Evolutionary conservation across 2,888 invertebrate genomes (phyloP).

Genomic region (Aleiodes alternator): DNA sequence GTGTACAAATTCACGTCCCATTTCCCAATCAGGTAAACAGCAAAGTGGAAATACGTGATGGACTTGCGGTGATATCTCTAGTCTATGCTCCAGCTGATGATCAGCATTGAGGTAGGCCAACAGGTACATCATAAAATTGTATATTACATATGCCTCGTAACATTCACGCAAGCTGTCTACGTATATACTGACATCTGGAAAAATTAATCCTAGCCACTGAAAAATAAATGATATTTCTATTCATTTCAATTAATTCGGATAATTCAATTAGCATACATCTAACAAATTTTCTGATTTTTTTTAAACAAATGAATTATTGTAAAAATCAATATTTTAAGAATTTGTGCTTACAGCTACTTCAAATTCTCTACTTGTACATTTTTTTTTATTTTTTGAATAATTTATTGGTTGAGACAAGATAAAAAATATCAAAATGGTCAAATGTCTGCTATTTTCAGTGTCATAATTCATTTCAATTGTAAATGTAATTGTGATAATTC

Average conservation of each 20-base stretch:
- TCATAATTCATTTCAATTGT: too few species aligned
- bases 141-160: slow-evolving; percentile 98
- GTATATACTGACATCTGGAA: slow-evolving; percentile 92
- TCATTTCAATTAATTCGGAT: slow-evolving; percentile 5
- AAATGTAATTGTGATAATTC: slow-evolving; percentile 16
- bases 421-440: too few species aligned
- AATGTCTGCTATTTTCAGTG: too few species aligned
- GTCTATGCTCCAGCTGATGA: slow-evolving; percentile 88
- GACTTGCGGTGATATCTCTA: slow-evolving; percentile 89
- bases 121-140: slow-evolving; percentile 97
- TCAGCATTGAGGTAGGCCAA: slow-evolving; percentile 92
- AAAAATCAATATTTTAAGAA: too few species aligned
- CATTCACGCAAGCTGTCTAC: slow-evolving; percentile 95
- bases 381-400: too few species aligned
- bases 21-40: slow-evolving; percentile 93
- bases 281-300: too few species aligned
- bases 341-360: too few species aligned
- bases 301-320: too few species aligned
- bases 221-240: slow-evolving; percentile 40
- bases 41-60: slow-evolving; percentile 94
- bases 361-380: too few species aligned
- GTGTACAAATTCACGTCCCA: slow-evolving; percentile 95
- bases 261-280: too few species aligned
- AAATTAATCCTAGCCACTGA: slow-evolving; percentile 92
- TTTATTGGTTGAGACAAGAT: too few species aligned